Percentiles rank a stretch among this genome's conserved stretches.
Evolutionary conservation across 2,797 vertebrate genomes (phyloP).

Genomic region (Anguilla megastoma): DNA sequence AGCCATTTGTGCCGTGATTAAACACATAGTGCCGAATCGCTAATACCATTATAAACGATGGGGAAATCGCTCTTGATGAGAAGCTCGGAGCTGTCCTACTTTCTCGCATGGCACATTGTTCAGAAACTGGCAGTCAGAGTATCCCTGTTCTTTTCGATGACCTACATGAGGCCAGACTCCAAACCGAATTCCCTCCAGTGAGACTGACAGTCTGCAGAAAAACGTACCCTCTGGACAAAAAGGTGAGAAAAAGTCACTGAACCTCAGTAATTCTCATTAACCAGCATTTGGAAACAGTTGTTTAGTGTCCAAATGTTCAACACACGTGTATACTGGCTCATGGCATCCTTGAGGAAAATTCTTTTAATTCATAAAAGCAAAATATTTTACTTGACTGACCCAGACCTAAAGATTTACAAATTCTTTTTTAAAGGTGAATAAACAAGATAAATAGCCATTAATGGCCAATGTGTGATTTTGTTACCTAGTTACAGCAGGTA

Average conservation of each 20-base stretch:
- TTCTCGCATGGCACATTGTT: slow-evolving; percentile 9
- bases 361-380: not conserved
- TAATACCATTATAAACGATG: not conserved
- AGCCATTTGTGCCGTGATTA: not conserved
- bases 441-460: not conserved
- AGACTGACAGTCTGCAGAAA: not conserved
- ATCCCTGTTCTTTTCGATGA: slow-evolving; percentile 61
- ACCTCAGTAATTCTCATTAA: not conserved
- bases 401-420: not conserved
- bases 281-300: not conserved
- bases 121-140: slow-evolving; percentile 32
- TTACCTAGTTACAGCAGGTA: not conserved
- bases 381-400: not conserved
- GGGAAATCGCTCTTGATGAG: not conserved
- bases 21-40: not conserved
- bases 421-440: not conserved
- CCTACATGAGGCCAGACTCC: slow-evolving; percentile 63
- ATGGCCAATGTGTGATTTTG: not conserved
- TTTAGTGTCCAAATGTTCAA: not conserved
- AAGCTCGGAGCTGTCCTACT: slow-evolving; percentile 7
- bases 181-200: slow-evolving; percentile 55
- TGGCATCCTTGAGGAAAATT: not conserved
- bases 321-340: not conserved
- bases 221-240: not conserved
- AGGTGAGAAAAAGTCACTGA: not conserved